Evolutionary conservation across 2,797 vertebrate species (phyloP), one percentile per base, ranked within the genome.

Genomic region (Pipistrellus pygmaeus): DNA sequence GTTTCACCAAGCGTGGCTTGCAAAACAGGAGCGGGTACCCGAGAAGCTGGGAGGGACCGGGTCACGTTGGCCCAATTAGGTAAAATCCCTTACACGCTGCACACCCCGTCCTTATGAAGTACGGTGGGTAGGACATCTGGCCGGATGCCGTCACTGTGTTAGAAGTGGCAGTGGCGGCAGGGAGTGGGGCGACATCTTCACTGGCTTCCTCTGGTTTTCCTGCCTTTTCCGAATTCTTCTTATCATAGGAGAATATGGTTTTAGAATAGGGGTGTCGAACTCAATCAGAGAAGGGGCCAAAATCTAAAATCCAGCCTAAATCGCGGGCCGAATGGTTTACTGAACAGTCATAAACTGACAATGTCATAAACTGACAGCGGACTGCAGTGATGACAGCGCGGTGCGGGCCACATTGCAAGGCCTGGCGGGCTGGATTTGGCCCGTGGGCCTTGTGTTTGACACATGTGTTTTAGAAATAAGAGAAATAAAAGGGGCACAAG

Each of bases 41-140:
- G 2, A 85, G 91, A 78, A 90, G 86, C 66, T n/a, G 81, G 89
- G 80, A 57, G 44, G 92, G 88, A 72, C 82, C 8, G 0, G 13
- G 71, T 85, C 92, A 80, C 88, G 95, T 95, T 95, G 66, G 53
- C 75, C 94, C 95, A 91, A 95, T 96, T 95, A 88, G 82, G 90
- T 80, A 91, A 92, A 95, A 93, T 96, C 82, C 71, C 90, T 94
- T 88, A 91, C 94, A 95, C 77, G 84, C 32, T 48, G 81, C 57
- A 64, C 46, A 62, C 78, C 38, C 32, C 6, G 6, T 60, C 84
- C 69, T 80, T 44, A 60, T 72, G 60, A 73, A 91, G 86, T 75
- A 77, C 82, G 72, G 12, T n/a, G 83, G 46, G 0, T 10, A 20
- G 57, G 25, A 83, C 55, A 85, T 51, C 78, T 89, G 91, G 73